Percentiles rank a stretch among this genome's conserved stretches.
phyloP scores from a whole-genome alignment of 1,140 invertebrate genomes.

The Neodiprion lecontei region DNA sequence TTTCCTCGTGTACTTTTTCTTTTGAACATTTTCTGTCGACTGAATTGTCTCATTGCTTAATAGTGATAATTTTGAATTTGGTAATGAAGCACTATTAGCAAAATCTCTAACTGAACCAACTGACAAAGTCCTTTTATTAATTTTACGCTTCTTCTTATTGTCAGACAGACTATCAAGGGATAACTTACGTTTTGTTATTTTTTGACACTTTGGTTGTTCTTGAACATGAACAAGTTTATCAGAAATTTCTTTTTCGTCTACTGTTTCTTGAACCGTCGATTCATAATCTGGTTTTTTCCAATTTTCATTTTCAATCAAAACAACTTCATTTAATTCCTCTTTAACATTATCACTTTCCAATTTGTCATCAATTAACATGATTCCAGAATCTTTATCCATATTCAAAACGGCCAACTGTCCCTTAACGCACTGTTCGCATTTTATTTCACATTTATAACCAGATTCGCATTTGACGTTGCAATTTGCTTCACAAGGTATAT shows the following conservation, averaged over 20 bases:
- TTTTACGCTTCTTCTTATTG: constrained; percentile 48
- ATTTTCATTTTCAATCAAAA: constrained; percentile 41
- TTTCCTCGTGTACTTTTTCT: constrained; percentile 45
- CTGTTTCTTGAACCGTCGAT: constrained; percentile 49
- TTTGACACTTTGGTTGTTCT: constrained; percentile 64
- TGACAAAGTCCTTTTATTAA: constrained; percentile 50
- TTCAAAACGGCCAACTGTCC: constrained; percentile 54
- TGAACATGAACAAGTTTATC: constrained; percentile 22
- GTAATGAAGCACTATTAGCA: background rate
- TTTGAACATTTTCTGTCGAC: constrained; percentile 28
- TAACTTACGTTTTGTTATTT: constrained; percentile 57
- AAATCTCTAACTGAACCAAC: constrained; percentile 42
- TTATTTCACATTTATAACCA: constrained; percentile 56
- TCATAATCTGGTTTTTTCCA: constrained; percentile 59
- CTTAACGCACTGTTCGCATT: constrained; percentile 58
- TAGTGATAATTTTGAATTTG: constrained; percentile 19
- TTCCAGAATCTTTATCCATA: constrained; percentile 59
- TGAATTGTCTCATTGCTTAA: constrained; percentile 24
- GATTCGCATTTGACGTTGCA: constrained; percentile 58
- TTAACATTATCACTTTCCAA: constrained; percentile 54
- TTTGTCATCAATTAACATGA: constrained; percentile 54
- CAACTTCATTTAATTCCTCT: constrained; percentile 51
- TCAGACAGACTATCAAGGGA: constrained; percentile 52
- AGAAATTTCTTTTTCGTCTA: constrained; percentile 42
- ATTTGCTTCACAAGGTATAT: constrained; percentile 49